Conservation (phyloP, 1,140 invertebrate genomes). For the Dermatophagoides farinae region DNA sequence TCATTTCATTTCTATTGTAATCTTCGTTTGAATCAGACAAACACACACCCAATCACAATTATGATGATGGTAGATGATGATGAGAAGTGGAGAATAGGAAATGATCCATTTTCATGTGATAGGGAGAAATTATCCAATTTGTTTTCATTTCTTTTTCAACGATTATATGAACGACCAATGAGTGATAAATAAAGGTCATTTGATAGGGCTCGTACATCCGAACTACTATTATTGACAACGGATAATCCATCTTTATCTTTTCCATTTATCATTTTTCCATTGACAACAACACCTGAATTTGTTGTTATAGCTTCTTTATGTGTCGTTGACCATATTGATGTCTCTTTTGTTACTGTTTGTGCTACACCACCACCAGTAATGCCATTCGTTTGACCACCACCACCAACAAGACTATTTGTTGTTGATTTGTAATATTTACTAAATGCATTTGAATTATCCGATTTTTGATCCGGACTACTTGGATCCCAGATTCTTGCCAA, state of each 20-base stretch:
- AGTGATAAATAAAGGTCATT: not conserved
- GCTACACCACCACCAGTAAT: too few species aligned
- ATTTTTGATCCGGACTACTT: conserved; percentile 1
- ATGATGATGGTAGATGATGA: too few species aligned
- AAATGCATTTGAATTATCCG: not conserved
- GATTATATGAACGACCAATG: conserved; percentile 6
- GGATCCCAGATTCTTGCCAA: conserved; percentile 10
- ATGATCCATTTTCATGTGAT: not conserved
- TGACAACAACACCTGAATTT: not conserved
- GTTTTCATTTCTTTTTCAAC: not conserved
- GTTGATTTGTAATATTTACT: conserved; percentile 5
- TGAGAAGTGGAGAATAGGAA: not conserved
- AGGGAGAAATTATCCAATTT: not conserved
- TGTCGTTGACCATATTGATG: not conserved
- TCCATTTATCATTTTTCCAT: conserved; percentile 1
- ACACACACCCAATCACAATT: too few species aligned
- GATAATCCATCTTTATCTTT: not conserved
- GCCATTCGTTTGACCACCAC: not conserved
- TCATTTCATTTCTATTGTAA: too few species aligned
- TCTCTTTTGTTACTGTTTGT: not conserved
- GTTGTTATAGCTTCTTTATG: not conserved
- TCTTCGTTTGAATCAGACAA: too few species aligned
- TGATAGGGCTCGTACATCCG: conserved; percentile 1
- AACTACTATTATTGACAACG: not conserved
- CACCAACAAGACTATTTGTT: not conserved